phyloP scores from a whole-genome alignment of 2,888 invertebrate species.

The Dermolepida albohirtum region DNA sequence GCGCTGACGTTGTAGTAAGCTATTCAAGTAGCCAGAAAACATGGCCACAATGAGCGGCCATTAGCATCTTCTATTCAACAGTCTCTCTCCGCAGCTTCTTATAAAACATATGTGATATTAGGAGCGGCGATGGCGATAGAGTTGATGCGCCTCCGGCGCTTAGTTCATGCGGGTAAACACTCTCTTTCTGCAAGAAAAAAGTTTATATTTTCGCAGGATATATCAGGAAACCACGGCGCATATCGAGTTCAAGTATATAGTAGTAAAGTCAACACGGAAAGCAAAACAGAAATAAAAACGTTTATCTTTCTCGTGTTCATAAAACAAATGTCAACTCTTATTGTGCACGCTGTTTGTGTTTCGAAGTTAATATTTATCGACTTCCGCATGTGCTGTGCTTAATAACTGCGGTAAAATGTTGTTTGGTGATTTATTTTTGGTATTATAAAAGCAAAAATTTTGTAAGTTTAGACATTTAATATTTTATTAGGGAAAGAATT shows the following conservation, averaged over 20 bases:
- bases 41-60: slow-evolving; percentile 58
- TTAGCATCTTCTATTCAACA: slow-evolving; percentile 60
- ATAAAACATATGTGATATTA: slow-evolving; percentile 4
- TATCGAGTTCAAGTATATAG: slow-evolving; percentile 32
- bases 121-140: background rate
- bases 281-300: slow-evolving; percentile 34
- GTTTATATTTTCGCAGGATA: slow-evolving; percentile 21
- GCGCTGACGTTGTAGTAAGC: slow-evolving; percentile 62
- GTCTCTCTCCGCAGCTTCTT: slow-evolving; percentile 49
- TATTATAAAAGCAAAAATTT: too few species aligned
- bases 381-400: slow-evolving; percentile 1
- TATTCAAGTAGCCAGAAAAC: slow-evolving; percentile 60
- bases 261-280: slow-evolving; percentile 21
- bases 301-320: slow-evolving; percentile 24
- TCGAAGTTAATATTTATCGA: slow-evolving; percentile 27
- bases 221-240: background rate
- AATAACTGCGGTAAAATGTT: too few species aligned
- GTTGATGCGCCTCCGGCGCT: slow-evolving; percentile 4
- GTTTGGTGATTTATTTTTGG: too few species aligned
- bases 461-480: too few species aligned
- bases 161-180: slow-evolving; percentile 29
- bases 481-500: too few species aligned
- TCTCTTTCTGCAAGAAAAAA: slow-evolving; percentile 20
- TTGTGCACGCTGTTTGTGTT: background rate
- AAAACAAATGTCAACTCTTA: slow-evolving; percentile 1